Evolutionary conservation across 2,888 invertebrate genomes (phyloP).

Genomic region (Dynastes tityus): DNA sequence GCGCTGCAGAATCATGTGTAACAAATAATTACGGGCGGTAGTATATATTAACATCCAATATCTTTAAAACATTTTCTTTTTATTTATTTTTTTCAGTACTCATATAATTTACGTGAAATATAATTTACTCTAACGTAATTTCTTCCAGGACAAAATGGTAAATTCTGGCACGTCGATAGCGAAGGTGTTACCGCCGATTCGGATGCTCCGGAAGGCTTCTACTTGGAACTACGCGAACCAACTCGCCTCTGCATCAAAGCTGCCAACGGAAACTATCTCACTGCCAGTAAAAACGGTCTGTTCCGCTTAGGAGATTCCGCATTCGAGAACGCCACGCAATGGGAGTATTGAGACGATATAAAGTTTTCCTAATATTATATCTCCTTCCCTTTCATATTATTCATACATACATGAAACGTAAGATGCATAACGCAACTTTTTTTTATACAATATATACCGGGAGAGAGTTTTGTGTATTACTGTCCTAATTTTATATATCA

Average conservation of each 20-base stretch:
- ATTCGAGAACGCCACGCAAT: constrained; percentile 87
- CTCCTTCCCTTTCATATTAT: constrained; percentile 1
- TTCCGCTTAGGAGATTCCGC: constrained; percentile 88
- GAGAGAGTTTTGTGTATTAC: constrained; percentile 37
- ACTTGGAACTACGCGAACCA: constrained; percentile 93
- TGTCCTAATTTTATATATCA: constrained; percentile 32
- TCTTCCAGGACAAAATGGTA: constrained; percentile 87
- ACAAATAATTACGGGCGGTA: too few species aligned
- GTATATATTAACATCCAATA: too few species aligned
- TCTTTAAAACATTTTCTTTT: too few species aligned
- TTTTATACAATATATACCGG: constrained; percentile 31
- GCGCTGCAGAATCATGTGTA: too few species aligned
- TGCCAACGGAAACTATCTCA: constrained; percentile 83
- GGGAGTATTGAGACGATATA: constrained; percentile 85
- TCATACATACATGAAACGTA: constrained; percentile 24
- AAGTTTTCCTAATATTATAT: neutral
- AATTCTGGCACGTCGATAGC: constrained; percentile 94
- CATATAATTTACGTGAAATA: neutral
- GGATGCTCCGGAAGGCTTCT: constrained; percentile 88
- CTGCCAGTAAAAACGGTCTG: constrained; percentile 93
- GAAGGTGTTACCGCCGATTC: constrained; percentile 91
- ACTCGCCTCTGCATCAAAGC: constrained; percentile 93
- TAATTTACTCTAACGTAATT: neutral
- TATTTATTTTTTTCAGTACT: too few species aligned
- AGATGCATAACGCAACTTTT: constrained; percentile 6